phyloP scores from a whole-genome alignment of 92 coral and sea anemone species.

The Porites lobata region DNA sequence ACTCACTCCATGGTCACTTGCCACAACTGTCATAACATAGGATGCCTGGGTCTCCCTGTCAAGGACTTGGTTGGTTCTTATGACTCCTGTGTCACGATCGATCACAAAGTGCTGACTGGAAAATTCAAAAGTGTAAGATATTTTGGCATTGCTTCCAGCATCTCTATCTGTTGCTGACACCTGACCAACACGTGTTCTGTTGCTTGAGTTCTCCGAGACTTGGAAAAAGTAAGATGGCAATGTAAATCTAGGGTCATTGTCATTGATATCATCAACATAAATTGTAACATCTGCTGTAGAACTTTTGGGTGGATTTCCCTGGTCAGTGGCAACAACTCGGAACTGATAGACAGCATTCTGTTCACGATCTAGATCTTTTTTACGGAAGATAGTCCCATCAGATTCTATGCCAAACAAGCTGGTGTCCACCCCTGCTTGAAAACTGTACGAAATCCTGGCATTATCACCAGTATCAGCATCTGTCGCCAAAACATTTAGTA shows the following conservation, averaged over 20 bases:
- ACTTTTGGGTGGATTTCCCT: conserved; percentile 78
- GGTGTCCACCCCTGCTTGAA: conserved; percentile 66
- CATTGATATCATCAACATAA: conserved; percentile 90
- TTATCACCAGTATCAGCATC: conserved; percentile 90
- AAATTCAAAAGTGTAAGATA: conserved; percentile 76
- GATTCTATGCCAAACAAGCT: conserved; percentile 75
- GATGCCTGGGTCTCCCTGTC: conserved; percentile 79
- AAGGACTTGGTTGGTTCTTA: conserved; percentile 70
- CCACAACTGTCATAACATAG: conserved; percentile 76
- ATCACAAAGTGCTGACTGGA: conserved; percentile 71
- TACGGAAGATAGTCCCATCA: conserved; percentile 82
- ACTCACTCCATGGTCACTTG: conserved; percentile 76
- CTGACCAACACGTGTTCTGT: conserved; percentile 80
- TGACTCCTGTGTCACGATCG: conserved; percentile 76
- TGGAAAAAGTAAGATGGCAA: conserved; percentile 64
- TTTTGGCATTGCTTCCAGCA: conserved; percentile 82
- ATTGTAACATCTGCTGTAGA: conserved; percentile 78
- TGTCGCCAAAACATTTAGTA: conserved; percentile 82
- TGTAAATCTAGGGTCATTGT: conserved; percentile 82
- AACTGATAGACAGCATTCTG: conserved; percentile 67
- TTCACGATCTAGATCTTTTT: conserved; percentile 80
- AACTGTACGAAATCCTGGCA: conserved; percentile 82
- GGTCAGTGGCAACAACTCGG: conserved; percentile 79
- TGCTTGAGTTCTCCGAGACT: conserved; percentile 72
- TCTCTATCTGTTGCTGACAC: conserved; percentile 87